These are phyloP conservation scores for Corythaixoides concolor DNA, from an alignment of 2,113 vertebrate species.

Conservation along the genomic window DNA sequence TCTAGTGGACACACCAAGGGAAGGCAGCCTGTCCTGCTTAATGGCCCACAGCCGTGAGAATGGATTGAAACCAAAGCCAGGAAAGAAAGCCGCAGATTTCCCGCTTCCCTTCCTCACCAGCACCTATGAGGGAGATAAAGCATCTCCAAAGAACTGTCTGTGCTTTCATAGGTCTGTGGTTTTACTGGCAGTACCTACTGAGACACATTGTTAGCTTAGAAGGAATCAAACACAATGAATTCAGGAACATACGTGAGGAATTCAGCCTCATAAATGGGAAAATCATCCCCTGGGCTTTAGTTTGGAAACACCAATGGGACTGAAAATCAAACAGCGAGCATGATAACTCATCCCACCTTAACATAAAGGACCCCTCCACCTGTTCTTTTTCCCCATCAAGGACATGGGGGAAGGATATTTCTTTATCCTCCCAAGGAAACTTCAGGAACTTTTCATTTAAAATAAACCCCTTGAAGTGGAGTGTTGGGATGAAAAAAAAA, in stretches of 20 bases:
- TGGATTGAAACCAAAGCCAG: background rate
- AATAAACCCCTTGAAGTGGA: background rate
- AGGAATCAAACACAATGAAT: background rate
- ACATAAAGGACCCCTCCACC: background rate
- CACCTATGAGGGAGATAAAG: background rate
- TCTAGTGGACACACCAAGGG: rapidly evolving
- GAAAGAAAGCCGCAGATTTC: background rate
- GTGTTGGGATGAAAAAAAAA: background rate
- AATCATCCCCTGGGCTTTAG: background rate
- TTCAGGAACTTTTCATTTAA: background rate
- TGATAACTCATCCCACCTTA: background rate
- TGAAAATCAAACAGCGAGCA: background rate
- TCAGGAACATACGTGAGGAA: background rate
- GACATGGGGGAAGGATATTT: background rate
- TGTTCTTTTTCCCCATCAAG: background rate
- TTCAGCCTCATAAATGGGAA: background rate
- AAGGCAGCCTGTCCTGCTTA: background rate
- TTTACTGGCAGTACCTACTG: background rate
- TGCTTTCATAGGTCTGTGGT: background rate
- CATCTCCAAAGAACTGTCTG: background rate
- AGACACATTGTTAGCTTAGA: background rate
- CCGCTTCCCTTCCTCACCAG: background rate
- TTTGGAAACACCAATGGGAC: background rate
- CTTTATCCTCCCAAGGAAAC: background rate
- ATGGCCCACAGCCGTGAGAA: conserved; percentile 24